Evolutionary conservation across 2,888 invertebrate species (phyloP).

Genomic region (Ecdyonurus torrentis): DNA sequence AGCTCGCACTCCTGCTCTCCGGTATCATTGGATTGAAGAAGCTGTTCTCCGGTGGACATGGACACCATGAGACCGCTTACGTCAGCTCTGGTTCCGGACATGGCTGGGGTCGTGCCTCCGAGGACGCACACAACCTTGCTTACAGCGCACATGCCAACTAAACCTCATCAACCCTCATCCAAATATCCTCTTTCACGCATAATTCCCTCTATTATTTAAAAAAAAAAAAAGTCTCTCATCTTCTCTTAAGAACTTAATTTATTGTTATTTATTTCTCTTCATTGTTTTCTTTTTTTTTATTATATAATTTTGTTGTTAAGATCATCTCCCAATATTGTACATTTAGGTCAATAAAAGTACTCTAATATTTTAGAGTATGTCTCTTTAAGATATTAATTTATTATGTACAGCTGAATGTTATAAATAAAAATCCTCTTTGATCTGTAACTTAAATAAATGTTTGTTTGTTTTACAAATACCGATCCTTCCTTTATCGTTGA

Average conservation of each 20-base stretch:
- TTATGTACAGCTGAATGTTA: background rate
- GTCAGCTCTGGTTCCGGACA: conserved; percentile 43
- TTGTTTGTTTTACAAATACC: no score
- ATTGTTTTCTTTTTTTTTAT: background rate
- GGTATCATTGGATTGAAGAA: conserved; percentile 76
- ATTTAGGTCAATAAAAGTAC: background rate
- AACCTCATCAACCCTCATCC: background rate
- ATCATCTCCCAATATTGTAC: background rate
- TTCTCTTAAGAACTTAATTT: background rate
- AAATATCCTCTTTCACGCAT: background rate
- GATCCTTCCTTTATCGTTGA: no score
- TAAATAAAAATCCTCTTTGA: background rate
- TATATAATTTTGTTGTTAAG: background rate
- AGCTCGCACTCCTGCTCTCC: conserved; percentile 63
- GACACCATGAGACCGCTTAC: conserved; percentile 45
- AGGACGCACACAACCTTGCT: conserved; percentile 10
- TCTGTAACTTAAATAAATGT: background rate
- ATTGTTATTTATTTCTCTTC: background rate
- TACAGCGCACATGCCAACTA: conserved; percentile 7
- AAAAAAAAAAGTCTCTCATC: no score
- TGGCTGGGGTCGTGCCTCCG: conserved; percentile 24
- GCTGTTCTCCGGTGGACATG: conserved; percentile 37
- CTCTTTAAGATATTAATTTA: background rate
- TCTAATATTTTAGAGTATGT: background rate
- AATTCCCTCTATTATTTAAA: background rate